Base-by-base conservation (phyloP, 2,888 invertebrate genomes). In the Mythimna lalbum region DNA sequence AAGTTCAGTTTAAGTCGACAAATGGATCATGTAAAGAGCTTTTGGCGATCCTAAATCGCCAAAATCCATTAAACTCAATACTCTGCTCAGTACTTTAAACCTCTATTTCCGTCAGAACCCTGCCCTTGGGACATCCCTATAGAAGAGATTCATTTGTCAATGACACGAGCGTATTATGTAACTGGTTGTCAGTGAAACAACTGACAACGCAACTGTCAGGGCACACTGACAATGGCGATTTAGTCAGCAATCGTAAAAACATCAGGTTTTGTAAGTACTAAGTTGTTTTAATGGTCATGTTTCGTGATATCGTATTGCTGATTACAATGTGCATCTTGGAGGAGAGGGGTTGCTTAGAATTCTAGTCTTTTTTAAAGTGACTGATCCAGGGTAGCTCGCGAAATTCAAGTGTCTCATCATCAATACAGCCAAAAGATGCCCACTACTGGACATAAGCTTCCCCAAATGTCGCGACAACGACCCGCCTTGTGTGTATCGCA, bases 151-250 rank as follows among this genome's bases (percentile, higher is more conserved):
- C 80, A 84, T 84, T 84, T 84, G 82, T 84, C 82, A 80, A 73
- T 77, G 84, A 84, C 82, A 82, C 62, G 57, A 43, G 62, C 66
- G 77, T 78, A 82, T 80, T 82, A 78, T 80, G 82, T 84, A 82
- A 75, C 72, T 76, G 69, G 80, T 62, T 76, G 79, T 75, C 76
- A 79, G 36, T 33, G 68, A 62, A 79, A 64, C 79, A 77, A 67
- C 70, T 83, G 83, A 73, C 80, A 73, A 66, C 77, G 49, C 62
- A 43, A 69, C 82, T 78, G 82, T 78, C 84, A 75, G 59, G 61
- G 53, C 10, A 73, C 77, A 82, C 77, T 66, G 69, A 63, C 68
- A 57, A 72, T 81, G 64, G 76, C 63, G 60, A 63, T 80, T 76
- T 72, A 70, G 74, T 69, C 60, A 50, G 63, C 31, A 65, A 62